These are phyloP conservation scores for Campylorhamphus procurvoides DNA, from an alignment of 2,113 vertebrate genomes.

Conservation along the genomic window DNA sequence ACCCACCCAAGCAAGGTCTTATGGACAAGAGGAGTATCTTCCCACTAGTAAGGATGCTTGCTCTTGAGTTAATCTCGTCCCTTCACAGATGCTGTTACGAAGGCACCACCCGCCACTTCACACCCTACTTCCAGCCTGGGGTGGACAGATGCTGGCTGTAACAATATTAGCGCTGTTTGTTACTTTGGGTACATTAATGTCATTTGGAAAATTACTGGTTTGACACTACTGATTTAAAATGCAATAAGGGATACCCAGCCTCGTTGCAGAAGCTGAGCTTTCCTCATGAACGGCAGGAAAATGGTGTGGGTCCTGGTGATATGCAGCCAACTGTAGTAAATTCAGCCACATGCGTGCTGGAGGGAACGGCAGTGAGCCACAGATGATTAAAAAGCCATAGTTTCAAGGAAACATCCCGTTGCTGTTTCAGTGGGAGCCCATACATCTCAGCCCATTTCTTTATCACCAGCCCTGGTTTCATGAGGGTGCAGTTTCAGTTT, in stretches of 20 bases:
- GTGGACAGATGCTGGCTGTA: background rate
- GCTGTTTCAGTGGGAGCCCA: background rate
- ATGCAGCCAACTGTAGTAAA: slow-evolving; percentile 19
- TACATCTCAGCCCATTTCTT: background rate
- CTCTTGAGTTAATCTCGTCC: background rate
- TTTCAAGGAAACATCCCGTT: background rate
- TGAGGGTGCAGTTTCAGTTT: background rate
- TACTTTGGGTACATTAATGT: slow-evolving; percentile 18
- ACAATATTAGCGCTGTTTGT: slow-evolving; percentile 29
- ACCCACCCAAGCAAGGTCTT: background rate
- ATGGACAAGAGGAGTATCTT: accelerated
- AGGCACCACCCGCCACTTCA: background rate
- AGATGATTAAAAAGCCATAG: slow-evolving; percentile 36
- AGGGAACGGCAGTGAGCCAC: slow-evolving; percentile 38
- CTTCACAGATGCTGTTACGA: background rate
- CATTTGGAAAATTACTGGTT: slow-evolving; percentile 6
- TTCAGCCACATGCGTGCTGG: background rate
- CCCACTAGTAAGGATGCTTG: background rate
- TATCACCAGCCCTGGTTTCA: background rate
- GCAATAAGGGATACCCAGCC: slow-evolving; percentile 37
- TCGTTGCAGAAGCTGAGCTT: background rate
- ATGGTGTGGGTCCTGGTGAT: background rate
- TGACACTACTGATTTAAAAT: slow-evolving; percentile 40
- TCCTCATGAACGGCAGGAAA: background rate
- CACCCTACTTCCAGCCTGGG: background rate